phyloP scores from a whole-genome alignment of 2,113 vertebrate genomes.

The Trogon surrucura region DNA sequence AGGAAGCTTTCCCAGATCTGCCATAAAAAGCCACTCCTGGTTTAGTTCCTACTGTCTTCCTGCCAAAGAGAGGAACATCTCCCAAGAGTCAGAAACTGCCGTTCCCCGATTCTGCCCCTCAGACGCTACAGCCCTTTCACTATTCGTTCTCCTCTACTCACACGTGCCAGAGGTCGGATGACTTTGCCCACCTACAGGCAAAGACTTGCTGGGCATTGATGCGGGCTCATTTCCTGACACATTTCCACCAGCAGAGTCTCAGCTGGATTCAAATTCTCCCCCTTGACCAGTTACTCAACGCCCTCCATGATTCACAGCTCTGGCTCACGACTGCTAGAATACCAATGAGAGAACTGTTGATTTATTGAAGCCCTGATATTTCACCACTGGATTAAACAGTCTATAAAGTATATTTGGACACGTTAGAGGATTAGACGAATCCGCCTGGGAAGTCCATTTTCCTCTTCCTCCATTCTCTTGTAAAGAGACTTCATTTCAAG shows the following conservation, averaged over 20 bases:
- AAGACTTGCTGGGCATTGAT: neutral
- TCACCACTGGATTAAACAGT: conserved; percentile 47
- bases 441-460: conserved; percentile 2
- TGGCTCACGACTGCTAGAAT: neutral
- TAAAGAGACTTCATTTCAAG: neutral
- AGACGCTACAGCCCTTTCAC: fast-evolving
- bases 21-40: neutral
- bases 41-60: neutral
- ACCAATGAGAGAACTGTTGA: conserved; percentile 40
- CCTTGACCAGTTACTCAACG: conserved; percentile 11
- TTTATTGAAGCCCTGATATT: conserved; percentile 39
- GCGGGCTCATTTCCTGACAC: neutral
- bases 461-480: neutral
- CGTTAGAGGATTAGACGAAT: conserved; percentile 31
- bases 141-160: neutral
- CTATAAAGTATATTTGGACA: conserved; percentile 51
- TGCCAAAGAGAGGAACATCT: neutral
- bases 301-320: neutral
- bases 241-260: neutral
- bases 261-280: neutral
- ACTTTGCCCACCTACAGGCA: neutral
- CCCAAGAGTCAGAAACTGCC: fast-evolving
- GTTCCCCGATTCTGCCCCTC: fast-evolving
- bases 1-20: fast-evolving
- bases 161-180: neutral